Base-by-base conservation (phyloP, 2,113 vertebrate species). In the Bujurquina vittata region DNA sequence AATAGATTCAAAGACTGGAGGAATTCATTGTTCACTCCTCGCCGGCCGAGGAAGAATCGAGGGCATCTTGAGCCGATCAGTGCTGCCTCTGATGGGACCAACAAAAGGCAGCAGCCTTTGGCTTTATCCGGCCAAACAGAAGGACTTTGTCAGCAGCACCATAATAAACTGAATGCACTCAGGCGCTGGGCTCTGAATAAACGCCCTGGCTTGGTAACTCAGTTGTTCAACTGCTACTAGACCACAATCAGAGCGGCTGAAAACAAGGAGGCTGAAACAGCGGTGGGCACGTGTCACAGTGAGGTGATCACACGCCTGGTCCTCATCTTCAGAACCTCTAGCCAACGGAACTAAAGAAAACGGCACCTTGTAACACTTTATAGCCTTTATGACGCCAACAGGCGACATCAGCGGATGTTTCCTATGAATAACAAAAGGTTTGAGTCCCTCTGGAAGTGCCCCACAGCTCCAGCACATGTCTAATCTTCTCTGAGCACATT, bases 111-210 rank as follows among this genome's bases (percentile, higher is more conserved):
- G 65, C 46, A 73, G 62, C 57, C 91, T 77, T 52, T 80, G 73
- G 69, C 85, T 92, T 90, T 92, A 92, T 94, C 86, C 82, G 46
- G 15, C 22, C 31, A 12, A 78, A 79, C 86, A 86, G 89, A 72
- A 84, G 79, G 87, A 89, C 88, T 91, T 88, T 88, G 90, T 93
- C 85, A 90, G 85, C 31, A 7, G 61, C 85, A 85, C 77, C 75
- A 81, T 89, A 88, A 86, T 91, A 82, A 90, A 89, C 49, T 85
- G 87, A 92, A 93, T 87, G 81, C 77, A 90, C 85, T 46, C 84
- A 72, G 83, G 59, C 62, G 23, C 75, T 46, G 61, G 73, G 52
- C 61, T 86, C 91, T 92, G 86, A 94, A 88, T 88, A 83, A 89
- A 94, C 93, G 89, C 86, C 77, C 86, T 77, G 63, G 77, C 76